These are phyloP conservation scores for Amiota minor DNA, from an alignment of 2,888 invertebrate genomes.

Conservation along the genomic window DNA sequence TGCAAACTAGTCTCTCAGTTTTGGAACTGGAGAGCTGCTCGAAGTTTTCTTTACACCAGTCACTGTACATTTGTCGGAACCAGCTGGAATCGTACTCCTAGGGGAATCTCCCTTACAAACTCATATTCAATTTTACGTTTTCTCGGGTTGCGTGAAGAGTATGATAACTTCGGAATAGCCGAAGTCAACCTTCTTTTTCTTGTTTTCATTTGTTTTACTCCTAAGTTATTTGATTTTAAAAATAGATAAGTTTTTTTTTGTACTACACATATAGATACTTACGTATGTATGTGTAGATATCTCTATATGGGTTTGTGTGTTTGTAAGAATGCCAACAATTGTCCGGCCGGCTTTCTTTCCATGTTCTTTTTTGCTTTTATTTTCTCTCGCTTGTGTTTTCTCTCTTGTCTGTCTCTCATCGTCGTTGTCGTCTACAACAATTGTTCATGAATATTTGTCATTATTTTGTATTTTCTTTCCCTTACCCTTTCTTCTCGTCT, in stretches of 20 bases:
- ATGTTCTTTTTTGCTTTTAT: background rate
- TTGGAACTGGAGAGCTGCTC: too few species aligned
- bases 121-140: too few species aligned
- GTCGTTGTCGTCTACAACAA: background rate
- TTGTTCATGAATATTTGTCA: slow-evolving; percentile 13
- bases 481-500: background rate
- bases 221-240: background rate
- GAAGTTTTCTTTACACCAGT: too few species aligned
- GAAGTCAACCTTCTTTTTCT: background rate
- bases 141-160: too few species aligned
- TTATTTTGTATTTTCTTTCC: background rate
- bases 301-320: slow-evolving; percentile 18
- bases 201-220: background rate
- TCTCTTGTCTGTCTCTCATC: background rate
- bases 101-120: too few species aligned
- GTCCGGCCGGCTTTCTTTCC: slow-evolving; percentile 16
- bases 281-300: slow-evolving; percentile 26
- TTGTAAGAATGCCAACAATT: slow-evolving; percentile 1
- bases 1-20: too few species aligned
- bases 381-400: background rate
- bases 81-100: too few species aligned
- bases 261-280: background rate
- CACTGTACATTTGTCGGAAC: too few species aligned
- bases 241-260: slow-evolving; percentile 8
- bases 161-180: too few species aligned